A percentile compares a stretch with the other conserved stretches of the same genome.
Evolutionary conservation across 2,888 invertebrate genomes (phyloP).

Genomic region (Ametastegia equiseti): DNA sequence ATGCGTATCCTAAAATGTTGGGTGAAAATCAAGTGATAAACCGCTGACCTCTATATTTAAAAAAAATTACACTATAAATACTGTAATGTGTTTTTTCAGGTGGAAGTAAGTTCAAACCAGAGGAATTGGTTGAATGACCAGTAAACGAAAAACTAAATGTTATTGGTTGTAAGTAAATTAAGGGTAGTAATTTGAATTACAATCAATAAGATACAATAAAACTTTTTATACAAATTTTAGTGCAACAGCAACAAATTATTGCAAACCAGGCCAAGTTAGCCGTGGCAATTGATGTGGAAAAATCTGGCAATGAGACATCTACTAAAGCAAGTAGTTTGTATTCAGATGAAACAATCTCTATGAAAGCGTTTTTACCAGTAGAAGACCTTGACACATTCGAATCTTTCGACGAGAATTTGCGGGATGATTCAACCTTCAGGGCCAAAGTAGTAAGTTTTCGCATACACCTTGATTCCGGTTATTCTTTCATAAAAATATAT

Average conservation of each 20-base stretch:
- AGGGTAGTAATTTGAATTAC: background rate
- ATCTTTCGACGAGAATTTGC: background rate
- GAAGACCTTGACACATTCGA: background rate
- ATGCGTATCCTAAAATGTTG: constrained; percentile 2
- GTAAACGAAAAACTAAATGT: background rate
- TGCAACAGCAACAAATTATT: constrained; percentile 16
- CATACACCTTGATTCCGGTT: background rate
- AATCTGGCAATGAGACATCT: background rate
- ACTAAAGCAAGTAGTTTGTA: background rate
- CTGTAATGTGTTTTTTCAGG: constrained; percentile 7
- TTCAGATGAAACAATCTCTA: background rate
- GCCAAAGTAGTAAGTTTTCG: constrained; percentile 12
- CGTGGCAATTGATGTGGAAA: background rate
- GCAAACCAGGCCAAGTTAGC: background rate
- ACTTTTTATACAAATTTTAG: constrained; percentile 13
- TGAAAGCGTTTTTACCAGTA: background rate
- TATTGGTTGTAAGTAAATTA: background rate
- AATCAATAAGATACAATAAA: constrained; percentile 4
- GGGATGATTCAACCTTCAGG: background rate
- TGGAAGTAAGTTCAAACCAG: background rate
- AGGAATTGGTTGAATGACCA: background rate
- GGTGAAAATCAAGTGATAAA: background rate
- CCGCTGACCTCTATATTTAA: background rate
- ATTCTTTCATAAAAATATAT: background rate
- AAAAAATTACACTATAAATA: background rate